phyloP scores from a whole-genome alignment of 2,797 vertebrate species.

The Siniperca scherzeri region DNA sequence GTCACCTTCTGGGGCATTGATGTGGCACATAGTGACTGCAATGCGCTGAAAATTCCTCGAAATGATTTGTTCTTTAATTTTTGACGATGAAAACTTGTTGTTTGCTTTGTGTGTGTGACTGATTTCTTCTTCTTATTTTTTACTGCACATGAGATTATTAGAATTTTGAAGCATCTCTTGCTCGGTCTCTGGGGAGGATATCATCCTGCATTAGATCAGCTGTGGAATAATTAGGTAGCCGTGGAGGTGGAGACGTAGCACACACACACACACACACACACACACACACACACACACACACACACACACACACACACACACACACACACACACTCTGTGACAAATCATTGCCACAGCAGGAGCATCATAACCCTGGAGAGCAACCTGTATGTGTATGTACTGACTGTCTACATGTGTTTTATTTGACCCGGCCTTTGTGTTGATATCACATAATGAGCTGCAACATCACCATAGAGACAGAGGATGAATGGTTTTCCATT shows the following conservation, averaged over 20 bases:
- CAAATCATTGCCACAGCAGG: slow-evolving; percentile 28
- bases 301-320: neutral
- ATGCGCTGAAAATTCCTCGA: slow-evolving; percentile 16
- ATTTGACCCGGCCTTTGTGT: slow-evolving; percentile 11
- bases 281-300: neutral
- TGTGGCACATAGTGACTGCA: slow-evolving; percentile 1
- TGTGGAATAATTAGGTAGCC: slow-evolving; percentile 48
- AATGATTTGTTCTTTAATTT: slow-evolving; percentile 24
- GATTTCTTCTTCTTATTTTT: neutral
- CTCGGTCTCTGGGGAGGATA: slow-evolving; percentile 22
- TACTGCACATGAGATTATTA: neutral
- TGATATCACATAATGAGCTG: slow-evolving; percentile 17
- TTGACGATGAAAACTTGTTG: neutral
- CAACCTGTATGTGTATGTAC: slow-evolving; percentile 20
- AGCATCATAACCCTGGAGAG: slow-evolving; percentile 30
- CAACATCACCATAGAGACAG: neutral
- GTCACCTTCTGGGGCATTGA: slow-evolving; percentile 12
- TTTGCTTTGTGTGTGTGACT: neutral
- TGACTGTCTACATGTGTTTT: slow-evolving; percentile 7
- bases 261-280: neutral
- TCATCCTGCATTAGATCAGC: slow-evolving; percentile 41
- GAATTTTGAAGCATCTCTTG: slow-evolving; percentile 16
- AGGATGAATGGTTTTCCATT: slow-evolving; percentile 13
- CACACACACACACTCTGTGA: neutral
- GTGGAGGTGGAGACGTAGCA: slow-evolving; percentile 5